Evolutionary conservation across 1,140 invertebrate species (phyloP).

Genomic region (Trichogramma pretiosum): DNA sequence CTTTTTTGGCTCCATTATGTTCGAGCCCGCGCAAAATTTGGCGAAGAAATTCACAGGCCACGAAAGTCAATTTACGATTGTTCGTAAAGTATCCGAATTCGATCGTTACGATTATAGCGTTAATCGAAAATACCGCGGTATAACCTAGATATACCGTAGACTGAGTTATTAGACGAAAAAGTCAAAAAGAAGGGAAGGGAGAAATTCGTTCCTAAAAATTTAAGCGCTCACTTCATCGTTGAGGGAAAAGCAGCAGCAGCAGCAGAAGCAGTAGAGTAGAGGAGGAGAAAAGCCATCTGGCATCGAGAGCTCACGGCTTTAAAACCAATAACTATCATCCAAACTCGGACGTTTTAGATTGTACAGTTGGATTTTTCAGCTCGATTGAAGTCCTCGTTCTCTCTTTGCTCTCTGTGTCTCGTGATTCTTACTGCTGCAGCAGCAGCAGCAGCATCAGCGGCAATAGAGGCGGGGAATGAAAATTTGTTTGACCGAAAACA

Average conservation of each 20-base stretch:
- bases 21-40: background rate
- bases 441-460: constrained; percentile 4
- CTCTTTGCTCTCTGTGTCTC: background rate
- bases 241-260: background rate
- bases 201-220: background rate
- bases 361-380: background rate
- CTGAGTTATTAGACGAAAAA: constrained; percentile 7
- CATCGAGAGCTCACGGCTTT: constrained; percentile 6
- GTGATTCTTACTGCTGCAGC: too few relatives aligned
- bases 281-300: background rate
- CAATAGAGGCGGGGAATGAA: constrained; percentile 6
- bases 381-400: constrained; percentile 2
- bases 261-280: too few relatives aligned
- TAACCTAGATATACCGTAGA: too few relatives aligned
- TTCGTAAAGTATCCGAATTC: background rate
- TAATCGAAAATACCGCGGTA: constrained; percentile 5
- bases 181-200: background rate
- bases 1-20: too few relatives aligned
- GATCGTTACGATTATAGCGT: constrained; percentile 6
- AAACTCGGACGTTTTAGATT: background rate
- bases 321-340: constrained; percentile 17
- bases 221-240: background rate
- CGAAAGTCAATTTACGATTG: constrained; percentile 1
- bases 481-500: constrained; percentile 15
- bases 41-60: background rate